phyloP scores from a whole-genome alignment of 2,113 vertebrate species.

The Rhombomys opimus region DNA sequence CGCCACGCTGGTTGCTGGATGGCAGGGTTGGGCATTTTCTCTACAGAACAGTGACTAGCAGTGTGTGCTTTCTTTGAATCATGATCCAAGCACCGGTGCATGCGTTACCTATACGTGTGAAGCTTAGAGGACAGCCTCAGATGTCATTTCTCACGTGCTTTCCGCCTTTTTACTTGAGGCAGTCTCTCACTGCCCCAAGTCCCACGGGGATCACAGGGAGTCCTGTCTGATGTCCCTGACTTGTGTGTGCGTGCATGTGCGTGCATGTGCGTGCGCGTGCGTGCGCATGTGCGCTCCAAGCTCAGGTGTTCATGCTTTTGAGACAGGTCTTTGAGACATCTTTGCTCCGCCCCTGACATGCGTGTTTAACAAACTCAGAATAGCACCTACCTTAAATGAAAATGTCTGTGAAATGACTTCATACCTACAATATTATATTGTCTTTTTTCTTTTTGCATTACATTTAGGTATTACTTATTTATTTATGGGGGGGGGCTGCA shows the following conservation, averaged over 20 bases:
- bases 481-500: background rate
- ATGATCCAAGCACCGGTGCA: too few relatives aligned
- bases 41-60: background rate
- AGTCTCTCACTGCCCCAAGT: background rate
- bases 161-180: background rate
- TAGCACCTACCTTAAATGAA: background rate
- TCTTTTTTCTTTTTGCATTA: background rate
- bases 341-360: background rate
- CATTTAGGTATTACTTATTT: background rate
- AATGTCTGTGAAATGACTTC: slow-evolving; percentile 11
- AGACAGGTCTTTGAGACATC: background rate
- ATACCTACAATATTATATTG: background rate
- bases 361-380: background rate
- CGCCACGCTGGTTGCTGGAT: background rate
- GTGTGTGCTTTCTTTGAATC: background rate
- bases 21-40: background rate
- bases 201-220: background rate
- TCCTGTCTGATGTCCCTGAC: too few relatives aligned
- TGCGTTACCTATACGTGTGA: background rate
- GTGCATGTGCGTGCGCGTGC: too few relatives aligned
- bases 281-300: background rate
- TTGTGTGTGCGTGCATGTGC: too few relatives aligned
- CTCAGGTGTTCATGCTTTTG: background rate
- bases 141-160: background rate
- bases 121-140: background rate